phyloP scores from a whole-genome alignment of 2,113 vertebrate species.

The Zeus faber region DNA sequence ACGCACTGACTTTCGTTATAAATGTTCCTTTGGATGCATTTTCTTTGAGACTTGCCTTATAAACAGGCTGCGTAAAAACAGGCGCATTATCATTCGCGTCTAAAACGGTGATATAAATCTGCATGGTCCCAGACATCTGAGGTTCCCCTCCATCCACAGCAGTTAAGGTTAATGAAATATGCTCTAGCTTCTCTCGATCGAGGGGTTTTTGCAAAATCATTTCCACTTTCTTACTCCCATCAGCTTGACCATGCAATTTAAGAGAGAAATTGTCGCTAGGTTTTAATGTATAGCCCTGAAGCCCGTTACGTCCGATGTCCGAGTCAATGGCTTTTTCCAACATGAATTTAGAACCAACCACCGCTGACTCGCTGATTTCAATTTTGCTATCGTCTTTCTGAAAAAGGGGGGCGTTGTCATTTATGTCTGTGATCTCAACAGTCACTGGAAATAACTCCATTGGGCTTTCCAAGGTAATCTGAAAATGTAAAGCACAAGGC shows the following conservation, averaged over 20 bases:
- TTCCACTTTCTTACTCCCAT: slow-evolving; percentile 53
- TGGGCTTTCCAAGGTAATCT: slow-evolving; percentile 48
- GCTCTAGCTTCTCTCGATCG: slow-evolving; percentile 49
- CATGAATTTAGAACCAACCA: slow-evolving; percentile 56
- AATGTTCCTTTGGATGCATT: slow-evolving; percentile 48
- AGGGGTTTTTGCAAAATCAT: slow-evolving; percentile 50
- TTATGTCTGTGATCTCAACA: slow-evolving; percentile 54
- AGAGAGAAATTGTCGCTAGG: slow-evolving; percentile 59
- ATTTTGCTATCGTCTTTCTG: slow-evolving; percentile 39
- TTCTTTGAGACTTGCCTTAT: slow-evolving; percentile 62
- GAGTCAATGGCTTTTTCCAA: slow-evolving; percentile 75
- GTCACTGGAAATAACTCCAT: slow-evolving; percentile 71
- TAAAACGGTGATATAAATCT: slow-evolving; percentile 42
- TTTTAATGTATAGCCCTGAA: slow-evolving; percentile 71
- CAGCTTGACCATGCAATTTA: slow-evolving; percentile 39
- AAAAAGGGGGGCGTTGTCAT: slow-evolving; percentile 64
- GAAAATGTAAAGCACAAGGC: slow-evolving; percentile 72
- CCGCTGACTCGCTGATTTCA: slow-evolving; percentile 50
- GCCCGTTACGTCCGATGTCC: slow-evolving; percentile 72
- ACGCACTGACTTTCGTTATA: slow-evolving; percentile 57
- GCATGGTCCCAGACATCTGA: slow-evolving; percentile 36
- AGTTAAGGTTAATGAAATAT: slow-evolving; percentile 44
- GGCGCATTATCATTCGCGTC: slow-evolving; percentile 67
- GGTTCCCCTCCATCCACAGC: slow-evolving; percentile 55
- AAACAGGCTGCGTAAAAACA: slow-evolving; percentile 56